These are phyloP conservation scores for Troides oblongomaculatus DNA, from an alignment of 2,888 invertebrate genomes.

Conservation along the genomic window DNA sequence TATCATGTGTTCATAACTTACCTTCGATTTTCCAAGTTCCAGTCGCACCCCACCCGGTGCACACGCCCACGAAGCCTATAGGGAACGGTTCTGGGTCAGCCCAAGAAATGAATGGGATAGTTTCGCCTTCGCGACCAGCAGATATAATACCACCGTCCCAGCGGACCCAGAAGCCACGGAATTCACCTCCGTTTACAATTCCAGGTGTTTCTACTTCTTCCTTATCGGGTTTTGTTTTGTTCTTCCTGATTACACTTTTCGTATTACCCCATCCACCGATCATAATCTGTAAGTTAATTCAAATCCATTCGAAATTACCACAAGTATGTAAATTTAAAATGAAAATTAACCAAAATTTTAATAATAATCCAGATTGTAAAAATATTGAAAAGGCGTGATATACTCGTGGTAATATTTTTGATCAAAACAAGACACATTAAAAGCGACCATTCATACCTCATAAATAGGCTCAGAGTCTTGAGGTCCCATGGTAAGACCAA, in stretches of 20 bases:
- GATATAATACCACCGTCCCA: conserved; percentile 85
- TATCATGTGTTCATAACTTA: conserved; percentile 47
- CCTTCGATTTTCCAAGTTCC: conserved; percentile 92
- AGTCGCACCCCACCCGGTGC: conserved; percentile 92
- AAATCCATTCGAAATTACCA: not conserved
- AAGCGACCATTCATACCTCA: conserved; percentile 76
- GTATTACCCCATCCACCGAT: conserved; percentile 93
- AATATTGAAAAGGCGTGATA: no score
- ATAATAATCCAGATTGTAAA: no score
- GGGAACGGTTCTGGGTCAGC: conserved; percentile 85
- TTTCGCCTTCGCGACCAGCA: conserved; percentile 86
- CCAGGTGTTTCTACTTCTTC: conserved; percentile 85
- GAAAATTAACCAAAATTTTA: no score
- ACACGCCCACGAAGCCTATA: conserved; percentile 87
- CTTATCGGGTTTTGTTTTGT: conserved; percentile 87
- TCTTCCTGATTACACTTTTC: conserved; percentile 90
- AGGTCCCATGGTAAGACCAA: conserved; percentile 87
- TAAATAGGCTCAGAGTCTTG: conserved; percentile 88
- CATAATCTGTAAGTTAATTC: conserved; percentile 79
- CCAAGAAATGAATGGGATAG: conserved; percentile 86
- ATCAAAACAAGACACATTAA: not conserved
- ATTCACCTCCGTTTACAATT: conserved; percentile 86
- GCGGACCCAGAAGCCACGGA: conserved; percentile 91
- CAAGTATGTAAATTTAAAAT: not conserved
- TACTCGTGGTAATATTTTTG: not conserved